Evolutionary conservation across 2,888 invertebrate species (phyloP), one percentile per base, ranked within the genome.

Genomic region (Apodemia mormo): DNA sequence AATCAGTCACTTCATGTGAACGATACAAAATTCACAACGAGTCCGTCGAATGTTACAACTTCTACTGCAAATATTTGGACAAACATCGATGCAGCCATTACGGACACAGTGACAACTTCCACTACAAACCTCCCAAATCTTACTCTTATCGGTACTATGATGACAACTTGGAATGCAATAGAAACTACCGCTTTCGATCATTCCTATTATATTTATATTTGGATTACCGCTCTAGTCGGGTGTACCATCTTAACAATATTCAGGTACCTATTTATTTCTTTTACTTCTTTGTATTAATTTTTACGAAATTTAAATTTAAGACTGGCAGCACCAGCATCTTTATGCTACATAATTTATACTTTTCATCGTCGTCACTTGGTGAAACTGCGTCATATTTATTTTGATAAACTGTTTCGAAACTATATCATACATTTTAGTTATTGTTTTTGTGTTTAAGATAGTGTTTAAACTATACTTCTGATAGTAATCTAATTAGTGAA

Each of bases 171-270:
- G 14, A 68, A 12, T 30, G 37, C 52, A 0, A 65, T 69, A 29
- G 43, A 12, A 8, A 37, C 22, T n/a, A 22, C 6, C 9, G 65
- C 22, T 37, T 49, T 68, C 6, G 29, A 68, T 10, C 68, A 68
- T 45, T 52, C 29, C 0, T 68, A 54, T 22, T 68, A 68, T 29
- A 68, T 68, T 7, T 68, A 68, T 14, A 12, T 68, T 40, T 68
- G 68, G 68, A 64, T 64, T 49, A 37, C 52, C 4, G 68, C 68
- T n/a, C 37, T 68, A 64, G 52, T 68, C 7, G 37, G 65, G 1
- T 68, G 68, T 49, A 40, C 65, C 3, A 29, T 68, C 22, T 52
- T 68, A 6, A 68, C 52, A 2, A 52, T 40, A 37, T 64, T 40
- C 22, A 68, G 68, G 68, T 68, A 22, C 22, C 22, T 22, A 65